Evolutionary conservation across 2,113 vertebrate genomes (phyloP).

Genomic region (Sceloporus undulatus): DNA sequence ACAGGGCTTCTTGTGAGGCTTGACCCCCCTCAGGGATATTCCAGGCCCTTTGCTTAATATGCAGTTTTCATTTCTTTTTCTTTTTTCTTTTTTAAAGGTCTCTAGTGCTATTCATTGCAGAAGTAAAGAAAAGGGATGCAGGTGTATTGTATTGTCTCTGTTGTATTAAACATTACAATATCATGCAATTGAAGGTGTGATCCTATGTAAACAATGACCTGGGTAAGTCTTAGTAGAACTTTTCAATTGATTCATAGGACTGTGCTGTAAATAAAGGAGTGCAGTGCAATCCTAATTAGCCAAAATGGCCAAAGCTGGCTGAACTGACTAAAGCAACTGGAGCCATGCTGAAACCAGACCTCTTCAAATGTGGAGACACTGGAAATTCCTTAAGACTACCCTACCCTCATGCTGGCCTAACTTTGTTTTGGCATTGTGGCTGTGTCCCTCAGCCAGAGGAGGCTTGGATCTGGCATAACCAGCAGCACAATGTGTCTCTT

Average conservation of each 20-base stretch:
- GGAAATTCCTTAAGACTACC: background rate
- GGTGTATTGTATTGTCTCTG: background rate
- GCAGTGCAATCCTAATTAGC: background rate
- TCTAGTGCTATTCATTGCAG: background rate
- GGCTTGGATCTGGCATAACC: background rate
- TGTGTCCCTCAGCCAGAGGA: background rate
- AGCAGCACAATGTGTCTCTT: no score
- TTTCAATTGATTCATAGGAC: background rate
- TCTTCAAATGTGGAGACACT: background rate
- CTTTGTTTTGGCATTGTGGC: background rate
- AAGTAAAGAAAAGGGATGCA: background rate
- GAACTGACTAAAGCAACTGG: background rate
- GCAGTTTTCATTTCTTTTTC: conserved; percentile 2
- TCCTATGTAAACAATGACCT: background rate
- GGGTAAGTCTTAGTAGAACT: no score
- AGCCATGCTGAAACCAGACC: background rate
- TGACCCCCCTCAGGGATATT: background rate
- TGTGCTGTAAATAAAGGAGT: background rate
- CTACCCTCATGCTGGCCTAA: background rate
- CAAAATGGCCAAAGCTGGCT: background rate
- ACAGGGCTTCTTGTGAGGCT: background rate
- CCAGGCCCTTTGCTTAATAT: background rate
- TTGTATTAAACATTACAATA: background rate
- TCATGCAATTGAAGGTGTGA: background rate
- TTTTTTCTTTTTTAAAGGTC: background rate